These are phyloP conservation scores for Allophyes oxyacanthae DNA, from an alignment of 2,888 invertebrate genomes.

Conservation along the genomic window DNA sequence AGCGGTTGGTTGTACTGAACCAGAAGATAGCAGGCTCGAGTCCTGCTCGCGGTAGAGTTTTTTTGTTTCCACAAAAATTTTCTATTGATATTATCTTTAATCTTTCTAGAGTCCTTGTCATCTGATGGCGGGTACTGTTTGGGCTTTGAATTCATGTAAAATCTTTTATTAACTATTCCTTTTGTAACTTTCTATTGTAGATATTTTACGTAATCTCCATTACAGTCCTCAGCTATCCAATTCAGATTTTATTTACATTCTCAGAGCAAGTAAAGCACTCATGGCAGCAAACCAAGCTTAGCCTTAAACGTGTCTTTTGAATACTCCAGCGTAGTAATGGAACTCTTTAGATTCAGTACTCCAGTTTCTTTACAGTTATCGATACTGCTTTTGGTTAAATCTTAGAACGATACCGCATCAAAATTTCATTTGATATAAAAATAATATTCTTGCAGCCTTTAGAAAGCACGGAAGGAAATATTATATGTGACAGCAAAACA, in stretches of 20 bases:
- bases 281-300: conserved; percentile 38
- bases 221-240: conserved; percentile 19
- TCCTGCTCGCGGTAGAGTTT: too few species aligned
- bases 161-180: too few species aligned
- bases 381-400: conserved; percentile 32
- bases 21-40: too few species aligned
- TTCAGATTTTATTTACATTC: conserved; percentile 38
- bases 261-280: conserved; percentile 23
- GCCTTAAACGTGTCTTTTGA: conserved; percentile 47
- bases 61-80: too few species aligned
- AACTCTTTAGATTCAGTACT: conserved; percentile 48
- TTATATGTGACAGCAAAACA: conserved; percentile 9
- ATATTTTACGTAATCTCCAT: conserved; percentile 1
- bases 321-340: conserved; percentile 42
- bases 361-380: conserved; percentile 42
- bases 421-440: conserved; percentile 21
- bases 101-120: too few species aligned
- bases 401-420: conserved; percentile 17
- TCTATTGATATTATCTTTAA: too few species aligned
- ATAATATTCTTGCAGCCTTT: conserved; percentile 13
- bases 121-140: too few species aligned
- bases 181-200: too few species aligned
- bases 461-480: conserved; percentile 1
- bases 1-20: too few species aligned
- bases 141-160: too few species aligned